A percentile compares a stretch with the other conserved stretches of the same genome.
phyloP scores from a whole-genome alignment of 2,888 invertebrate species.

The Linnaemya tessellans region DNA sequence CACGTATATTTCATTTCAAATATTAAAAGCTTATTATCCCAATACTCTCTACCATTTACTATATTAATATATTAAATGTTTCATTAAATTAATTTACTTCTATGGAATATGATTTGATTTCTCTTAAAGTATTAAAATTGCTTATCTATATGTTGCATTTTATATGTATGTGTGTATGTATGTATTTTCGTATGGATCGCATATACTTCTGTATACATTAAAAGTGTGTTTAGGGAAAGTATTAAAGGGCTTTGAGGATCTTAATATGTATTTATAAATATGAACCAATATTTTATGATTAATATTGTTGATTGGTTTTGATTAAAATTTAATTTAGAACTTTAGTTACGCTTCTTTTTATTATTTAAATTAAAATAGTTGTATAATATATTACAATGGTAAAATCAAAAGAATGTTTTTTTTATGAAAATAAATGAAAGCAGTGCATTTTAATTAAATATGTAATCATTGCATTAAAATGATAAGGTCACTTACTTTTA shows the following conservation, averaged over 20 bases:
- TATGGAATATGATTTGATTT: conserved; percentile 19
- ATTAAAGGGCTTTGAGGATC: conserved; percentile 1
- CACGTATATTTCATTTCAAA: conserved; percentile 29
- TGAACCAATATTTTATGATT: conserved; percentile 42
- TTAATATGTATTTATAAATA: neutral
- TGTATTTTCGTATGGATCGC: neutral
- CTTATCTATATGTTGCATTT: conserved; percentile 28
- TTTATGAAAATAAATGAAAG: neutral
- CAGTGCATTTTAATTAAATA: neutral
- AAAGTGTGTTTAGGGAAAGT: neutral
- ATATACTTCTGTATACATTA: conserved; percentile 11
- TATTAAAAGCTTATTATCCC: conserved; percentile 60
- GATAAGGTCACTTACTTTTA: neutral
- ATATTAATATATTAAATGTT: neutral
- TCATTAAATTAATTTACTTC: conserved; percentile 22
- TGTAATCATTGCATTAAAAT: neutral
- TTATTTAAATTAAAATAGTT: conserved; percentile 14
- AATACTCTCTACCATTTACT: conserved; percentile 20
- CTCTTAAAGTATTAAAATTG: conserved; percentile 47
- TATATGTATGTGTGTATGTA: conserved; percentile 1
- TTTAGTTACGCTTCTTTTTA: conserved; percentile 76
- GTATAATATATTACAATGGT: conserved; percentile 30
- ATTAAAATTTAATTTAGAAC: conserved; percentile 76
- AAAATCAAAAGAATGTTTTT: neutral
- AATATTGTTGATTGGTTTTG: conserved; percentile 55